Evolutionary conservation across 2,797 vertebrate genomes (phyloP).

Genomic region (Phalloptychus januarius): DNA sequence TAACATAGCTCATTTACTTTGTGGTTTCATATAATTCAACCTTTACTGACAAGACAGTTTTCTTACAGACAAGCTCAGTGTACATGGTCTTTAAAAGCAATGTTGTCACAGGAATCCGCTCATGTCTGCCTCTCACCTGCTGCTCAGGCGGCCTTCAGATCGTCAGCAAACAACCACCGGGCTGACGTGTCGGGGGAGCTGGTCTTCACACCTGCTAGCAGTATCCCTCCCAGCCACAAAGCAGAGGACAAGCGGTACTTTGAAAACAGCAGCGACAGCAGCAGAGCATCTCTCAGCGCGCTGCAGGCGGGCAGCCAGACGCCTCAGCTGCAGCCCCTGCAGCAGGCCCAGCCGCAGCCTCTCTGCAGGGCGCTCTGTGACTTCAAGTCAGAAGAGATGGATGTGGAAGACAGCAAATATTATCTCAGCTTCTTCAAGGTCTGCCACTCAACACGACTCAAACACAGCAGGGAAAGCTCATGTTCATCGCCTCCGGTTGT

Average conservation of each 20-base stretch:
- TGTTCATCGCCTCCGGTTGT: conserved; percentile 3
- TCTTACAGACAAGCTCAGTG: neutral
- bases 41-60: neutral
- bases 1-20: neutral
- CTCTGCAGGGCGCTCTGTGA: conserved; percentile 87
- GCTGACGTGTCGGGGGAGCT: conserved; percentile 82
- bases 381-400: conserved; percentile 83
- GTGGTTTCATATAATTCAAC: neutral
- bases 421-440: conserved; percentile 88
- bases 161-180: conserved; percentile 75
- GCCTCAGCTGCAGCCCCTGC: conserved; percentile 59
- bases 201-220: conserved; percentile 81
- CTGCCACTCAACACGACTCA: conserved; percentile 33
- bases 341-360: conserved; percentile 73
- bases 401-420: conserved; percentile 80
- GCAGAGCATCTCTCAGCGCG: conserved; percentile 74
- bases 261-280: conserved; percentile 76
- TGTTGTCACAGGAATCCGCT: neutral
- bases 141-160: conserved; percentile 82
- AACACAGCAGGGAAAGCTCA: conserved; percentile 17
- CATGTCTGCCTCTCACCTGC: conserved; percentile 6
- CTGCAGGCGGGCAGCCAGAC: conserved; percentile 81
- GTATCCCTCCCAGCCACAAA: conserved; percentile 80
- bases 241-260: conserved; percentile 86
- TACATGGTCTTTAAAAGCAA: neutral